A percentile compares a stretch with the other conserved stretches of the same genome.
phyloP scores from a whole-genome alignment of 1,140 invertebrate species.

The Ganaspis sp. region DNA sequence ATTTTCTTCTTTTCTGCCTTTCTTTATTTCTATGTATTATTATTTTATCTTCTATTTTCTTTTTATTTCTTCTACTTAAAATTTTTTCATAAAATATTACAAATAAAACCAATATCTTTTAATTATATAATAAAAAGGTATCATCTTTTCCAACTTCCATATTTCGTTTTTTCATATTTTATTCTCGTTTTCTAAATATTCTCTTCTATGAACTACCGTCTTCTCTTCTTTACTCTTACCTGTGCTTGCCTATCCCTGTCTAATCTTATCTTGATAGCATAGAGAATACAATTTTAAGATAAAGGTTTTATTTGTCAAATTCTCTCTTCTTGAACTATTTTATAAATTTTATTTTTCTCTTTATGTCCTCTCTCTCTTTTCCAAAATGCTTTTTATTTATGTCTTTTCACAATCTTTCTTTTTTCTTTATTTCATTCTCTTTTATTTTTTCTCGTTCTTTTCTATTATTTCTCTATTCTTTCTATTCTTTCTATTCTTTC shows the following conservation, averaged over 20 bases:
- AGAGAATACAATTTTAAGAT: not conserved
- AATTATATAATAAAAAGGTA: not conserved
- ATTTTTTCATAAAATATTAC: not conserved
- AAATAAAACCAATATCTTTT: not conserved
- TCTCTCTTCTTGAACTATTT: not conserved
- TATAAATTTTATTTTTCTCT: conserved; percentile 34
- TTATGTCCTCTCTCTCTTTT: conserved; percentile 34
- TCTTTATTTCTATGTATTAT: conserved; percentile 1
- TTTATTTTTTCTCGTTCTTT: conserved; percentile 11
- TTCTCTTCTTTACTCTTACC: conserved; percentile 33
- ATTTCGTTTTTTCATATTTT: conserved; percentile 30
- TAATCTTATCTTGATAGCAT: conserved; percentile 3
- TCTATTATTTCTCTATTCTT: conserved; percentile 33
- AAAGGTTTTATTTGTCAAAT: not conserved
- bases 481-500: too few relatives aligned
- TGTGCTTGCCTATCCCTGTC: not conserved
- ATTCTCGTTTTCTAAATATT: conserved; percentile 21
- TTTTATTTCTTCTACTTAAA: not conserved
- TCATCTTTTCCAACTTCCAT: not conserved
- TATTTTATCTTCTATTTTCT: not conserved
- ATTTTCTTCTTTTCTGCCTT: not conserved
- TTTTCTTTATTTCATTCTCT: not conserved
- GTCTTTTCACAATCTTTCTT: not conserved
- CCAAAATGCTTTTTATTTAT: conserved; percentile 18
- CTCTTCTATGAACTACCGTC: not conserved